phyloP scores from a whole-genome alignment of 2,888 invertebrate species.

The Drosophila tripunctata region DNA sequence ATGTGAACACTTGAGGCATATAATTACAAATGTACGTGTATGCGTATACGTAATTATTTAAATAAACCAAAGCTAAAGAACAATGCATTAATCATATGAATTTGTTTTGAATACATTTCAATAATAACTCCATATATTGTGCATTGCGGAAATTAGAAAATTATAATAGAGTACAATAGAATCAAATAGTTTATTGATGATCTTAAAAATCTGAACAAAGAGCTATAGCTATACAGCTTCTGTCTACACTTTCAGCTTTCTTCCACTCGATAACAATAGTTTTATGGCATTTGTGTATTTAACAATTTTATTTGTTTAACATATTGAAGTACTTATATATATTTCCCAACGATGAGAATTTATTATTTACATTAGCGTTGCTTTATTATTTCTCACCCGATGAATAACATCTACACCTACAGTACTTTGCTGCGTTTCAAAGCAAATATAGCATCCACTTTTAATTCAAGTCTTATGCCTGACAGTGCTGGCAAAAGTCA shows the following conservation, averaged over 20 bases:
- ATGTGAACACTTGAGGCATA: slow-evolving; percentile 34
- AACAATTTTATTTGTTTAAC: slow-evolving; percentile 5
- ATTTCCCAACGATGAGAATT: neutral
- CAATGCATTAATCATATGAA: slow-evolving; percentile 16
- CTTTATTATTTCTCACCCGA: neutral
- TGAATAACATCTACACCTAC: slow-evolving; percentile 22
- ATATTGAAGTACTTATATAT: neutral
- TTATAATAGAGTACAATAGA: neutral
- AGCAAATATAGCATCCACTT: slow-evolving; percentile 14
- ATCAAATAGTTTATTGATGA: neutral
- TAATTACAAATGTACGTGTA: slow-evolving; percentile 18
- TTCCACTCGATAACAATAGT: neutral
- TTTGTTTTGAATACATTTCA: neutral
- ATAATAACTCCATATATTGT: slow-evolving; percentile 5
- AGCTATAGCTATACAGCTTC: neutral
- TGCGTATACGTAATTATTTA: slow-evolving; percentile 19
- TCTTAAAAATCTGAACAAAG: slow-evolving; percentile 5
- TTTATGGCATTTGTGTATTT: neutral
- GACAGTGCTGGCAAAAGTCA: neutral
- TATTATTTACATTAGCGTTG: slow-evolving; percentile 10
- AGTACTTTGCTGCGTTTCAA: neutral
- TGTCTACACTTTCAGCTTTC: slow-evolving; percentile 1
- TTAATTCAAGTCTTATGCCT: neutral
- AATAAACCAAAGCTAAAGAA: slow-evolving; percentile 20
- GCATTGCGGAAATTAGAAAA: slow-evolving; percentile 27